A percentile compares a stretch with the other conserved stretches of the same genome.
These are phyloP conservation scores for Anthrax anthrax DNA, from an alignment of 2,888 invertebrate species.

Conservation along the genomic window DNA sequence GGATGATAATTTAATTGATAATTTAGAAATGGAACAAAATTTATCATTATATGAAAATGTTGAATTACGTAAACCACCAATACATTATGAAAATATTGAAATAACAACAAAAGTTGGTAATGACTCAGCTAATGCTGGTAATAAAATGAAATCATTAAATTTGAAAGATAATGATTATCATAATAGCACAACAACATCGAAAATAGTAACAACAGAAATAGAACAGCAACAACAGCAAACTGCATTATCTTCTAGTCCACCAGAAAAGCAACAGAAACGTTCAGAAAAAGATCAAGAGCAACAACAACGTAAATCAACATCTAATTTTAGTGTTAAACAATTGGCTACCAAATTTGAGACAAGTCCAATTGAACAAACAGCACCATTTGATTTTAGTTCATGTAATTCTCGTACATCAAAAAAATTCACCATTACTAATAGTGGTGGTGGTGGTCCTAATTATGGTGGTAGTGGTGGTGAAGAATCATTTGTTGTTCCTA, in stretches of 20 bases:
- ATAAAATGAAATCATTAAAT: not conserved
- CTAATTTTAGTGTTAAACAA: conserved; percentile 44
- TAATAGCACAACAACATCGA: not conserved
- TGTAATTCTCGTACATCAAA: conserved; percentile 17
- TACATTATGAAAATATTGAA: conserved; percentile 29
- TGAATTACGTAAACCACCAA: conserved; percentile 28
- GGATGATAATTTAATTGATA: conserved; percentile 15
- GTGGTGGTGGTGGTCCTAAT: not conserved
- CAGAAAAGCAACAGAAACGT: not conserved
- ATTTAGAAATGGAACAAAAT: conserved; percentile 21
- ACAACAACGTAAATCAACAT: conserved; percentile 30
- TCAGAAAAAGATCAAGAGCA: no score
- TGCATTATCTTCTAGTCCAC: not conserved
- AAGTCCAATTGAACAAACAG: conserved; percentile 44
- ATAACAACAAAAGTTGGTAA: conserved; percentile 20
- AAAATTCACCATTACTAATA: conserved; percentile 3
- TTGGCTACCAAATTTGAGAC: conserved; percentile 47
- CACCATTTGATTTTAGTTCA: conserved; percentile 38
- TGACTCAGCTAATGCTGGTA: not conserved
- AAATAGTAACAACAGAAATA: not conserved
- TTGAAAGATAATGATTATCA: not conserved
- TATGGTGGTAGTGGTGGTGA: not conserved
- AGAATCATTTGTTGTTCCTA: no score
- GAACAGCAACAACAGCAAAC: not conserved
- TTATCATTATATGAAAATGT: conserved; percentile 33